These are phyloP conservation scores for Falco punctatus DNA, from an alignment of 2,113 vertebrate genomes.

Conservation along the genomic window DNA sequence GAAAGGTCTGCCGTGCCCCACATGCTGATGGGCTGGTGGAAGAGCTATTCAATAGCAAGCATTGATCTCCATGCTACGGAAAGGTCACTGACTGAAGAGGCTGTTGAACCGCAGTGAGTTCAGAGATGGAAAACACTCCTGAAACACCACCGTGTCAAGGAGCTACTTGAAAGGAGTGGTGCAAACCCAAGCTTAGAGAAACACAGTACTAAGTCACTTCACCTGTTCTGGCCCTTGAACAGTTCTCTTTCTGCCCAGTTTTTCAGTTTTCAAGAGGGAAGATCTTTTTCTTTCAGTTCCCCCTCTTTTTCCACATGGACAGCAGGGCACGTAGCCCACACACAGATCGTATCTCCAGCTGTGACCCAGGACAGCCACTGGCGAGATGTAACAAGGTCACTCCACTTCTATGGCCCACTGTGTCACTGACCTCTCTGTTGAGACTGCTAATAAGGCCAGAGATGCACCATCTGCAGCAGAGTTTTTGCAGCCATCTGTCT, in stretches of 20 bases:
- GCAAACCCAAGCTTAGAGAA: neutral
- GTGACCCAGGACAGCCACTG: neutral
- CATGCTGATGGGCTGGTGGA: slow-evolving; percentile 10
- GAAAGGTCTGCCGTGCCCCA: neutral
- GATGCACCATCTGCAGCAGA: slow-evolving; percentile 49
- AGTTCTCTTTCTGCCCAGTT: neutral
- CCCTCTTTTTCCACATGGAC: neutral
- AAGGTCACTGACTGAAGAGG: slow-evolving; percentile 31
- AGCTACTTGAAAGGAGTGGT: neutral
- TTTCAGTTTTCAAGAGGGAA: neutral
- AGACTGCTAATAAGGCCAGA: slow-evolving; percentile 39
- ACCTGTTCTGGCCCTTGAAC: neutral
- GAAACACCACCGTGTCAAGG: neutral
- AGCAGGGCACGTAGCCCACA: neutral
- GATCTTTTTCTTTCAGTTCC: neutral
- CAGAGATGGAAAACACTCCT: neutral
- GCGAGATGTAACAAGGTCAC: neutral
- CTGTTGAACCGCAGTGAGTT: neutral
- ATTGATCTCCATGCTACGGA: slow-evolving; percentile 10
- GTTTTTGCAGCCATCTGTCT: slow-evolving; percentile 52
- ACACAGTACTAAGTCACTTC: neutral
- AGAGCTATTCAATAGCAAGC: neutral
- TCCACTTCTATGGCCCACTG: neutral
- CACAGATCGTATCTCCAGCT: neutral
- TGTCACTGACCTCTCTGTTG: slow-evolving; percentile 36